These are phyloP conservation scores for Apotomis capreana DNA, from an alignment of 2,888 invertebrate species.

Conservation along the genomic window DNA sequence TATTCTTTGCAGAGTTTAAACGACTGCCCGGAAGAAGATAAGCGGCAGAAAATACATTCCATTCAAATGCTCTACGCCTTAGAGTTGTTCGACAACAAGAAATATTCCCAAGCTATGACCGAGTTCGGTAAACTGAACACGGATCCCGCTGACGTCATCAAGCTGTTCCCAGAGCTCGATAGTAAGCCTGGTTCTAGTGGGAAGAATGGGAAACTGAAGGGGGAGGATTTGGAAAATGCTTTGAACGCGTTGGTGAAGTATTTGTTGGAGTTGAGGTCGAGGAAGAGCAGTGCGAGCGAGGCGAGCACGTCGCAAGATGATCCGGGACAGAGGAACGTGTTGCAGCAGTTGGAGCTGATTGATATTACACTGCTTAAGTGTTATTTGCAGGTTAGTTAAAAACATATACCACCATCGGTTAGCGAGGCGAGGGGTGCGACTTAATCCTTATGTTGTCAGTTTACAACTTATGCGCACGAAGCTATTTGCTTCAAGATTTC, in stretches of 20 bases:
- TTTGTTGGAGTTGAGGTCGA: conserved; percentile 89
- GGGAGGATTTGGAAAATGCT: conserved; percentile 93
- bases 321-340: conserved; percentile 61
- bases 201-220: conserved; percentile 84
- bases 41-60: conserved; percentile 90
- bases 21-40: conserved; percentile 91
- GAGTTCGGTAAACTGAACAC: conserved; percentile 95
- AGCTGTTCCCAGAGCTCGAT: conserved; percentile 95
- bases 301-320: conserved; percentile 55
- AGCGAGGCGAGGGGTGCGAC: too few relatives aligned
- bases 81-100: conserved; percentile 94
- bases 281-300: conserved; percentile 77
- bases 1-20: conserved; percentile 87
- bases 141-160: conserved; percentile 97
- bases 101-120: conserved; percentile 95
- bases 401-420: too few relatives aligned
- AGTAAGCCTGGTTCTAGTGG: conserved; percentile 66
- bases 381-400: conserved; percentile 90
- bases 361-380: conserved; percentile 99
- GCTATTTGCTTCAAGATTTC: too few relatives aligned
- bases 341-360: conserved; percentile 90
- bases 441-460: too few relatives aligned
- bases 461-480: too few relatives aligned
- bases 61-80: conserved; percentile 96
- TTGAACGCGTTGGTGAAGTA: conserved; percentile 95